Base-by-base conservation (phyloP, 2,113 vertebrate genomes). In the Ictalurus furcatus region DNA sequence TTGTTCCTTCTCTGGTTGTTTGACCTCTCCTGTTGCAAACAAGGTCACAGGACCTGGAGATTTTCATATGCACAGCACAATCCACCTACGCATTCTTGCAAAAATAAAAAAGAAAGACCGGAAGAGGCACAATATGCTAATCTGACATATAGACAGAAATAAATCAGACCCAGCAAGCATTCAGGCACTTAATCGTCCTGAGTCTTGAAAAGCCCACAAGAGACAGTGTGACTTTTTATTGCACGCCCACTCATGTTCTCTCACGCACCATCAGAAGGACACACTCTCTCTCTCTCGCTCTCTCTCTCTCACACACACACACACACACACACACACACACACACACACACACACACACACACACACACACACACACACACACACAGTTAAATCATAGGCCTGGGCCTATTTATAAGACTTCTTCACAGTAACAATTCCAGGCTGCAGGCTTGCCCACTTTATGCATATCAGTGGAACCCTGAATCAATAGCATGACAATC, bases 401-500 rank as follows among this genome's bases (percentile, higher is more conserved):
- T 88, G 76, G 48, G 65, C 83, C 91, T 95, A 95, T 95, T 94
- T 94, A 93, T 95, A 94, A 80, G 89, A 16, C 14, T 90, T 90
- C 92, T 92, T 91, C 90, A 90, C 88, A 92, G 16, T n/a, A 76
- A 86, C 92, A 91, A 90, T 92, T 93, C 90, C 4, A 80, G 63
- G 74, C 87, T 87, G 88, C 81, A 89, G 74, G 69, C 91, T 94
- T 94, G 93, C 93, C 92, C 90, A 92, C 91, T 92, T 79, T 88
- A 74, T 85, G 91, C 84, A 79, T 93, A 90, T 90, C 89, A 86
- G 95, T 95, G 94, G 94, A 96, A 94, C 94, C 23, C 12, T 73
- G 80, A 88, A 88, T 84, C 54, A 86, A 73, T 78, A 56, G 48
- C 52, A 83, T 63, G 56, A 84, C 34, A 79, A 69, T 67, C 79